phyloP scores from a whole-genome alignment of 2,888 invertebrate genomes.

The Eupsilia transversa region DNA sequence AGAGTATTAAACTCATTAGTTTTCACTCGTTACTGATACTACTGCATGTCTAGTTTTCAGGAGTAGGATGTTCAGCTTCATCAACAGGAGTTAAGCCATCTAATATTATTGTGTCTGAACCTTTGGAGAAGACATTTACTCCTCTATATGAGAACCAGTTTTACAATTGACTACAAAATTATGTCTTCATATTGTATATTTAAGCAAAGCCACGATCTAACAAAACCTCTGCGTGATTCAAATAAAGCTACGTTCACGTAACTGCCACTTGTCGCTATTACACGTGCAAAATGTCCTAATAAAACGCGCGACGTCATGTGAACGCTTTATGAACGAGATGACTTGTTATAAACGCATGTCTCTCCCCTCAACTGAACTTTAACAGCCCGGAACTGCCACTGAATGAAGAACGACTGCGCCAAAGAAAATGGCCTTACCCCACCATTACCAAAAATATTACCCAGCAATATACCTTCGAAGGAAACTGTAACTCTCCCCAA shows the following conservation, averaged over 20 bases:
- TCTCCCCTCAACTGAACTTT: conserved; percentile 29
- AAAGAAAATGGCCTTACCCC: conserved; percentile 27
- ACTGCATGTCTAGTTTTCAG: background rate
- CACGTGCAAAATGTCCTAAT: conserved; percentile 33
- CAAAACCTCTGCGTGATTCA: conserved; percentile 1
- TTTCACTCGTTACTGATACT: background rate
- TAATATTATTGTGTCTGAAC: background rate
- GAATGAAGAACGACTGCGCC: conserved; percentile 28
- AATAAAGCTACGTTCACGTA: conserved; percentile 21
- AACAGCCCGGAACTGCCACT: conserved; percentile 22
- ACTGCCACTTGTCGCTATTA: conserved; percentile 27
- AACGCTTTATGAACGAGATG: conserved; percentile 44
- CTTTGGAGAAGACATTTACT: background rate
- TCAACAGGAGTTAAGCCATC: background rate
- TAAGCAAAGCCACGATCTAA: background rate
- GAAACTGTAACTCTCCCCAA: conserved; percentile 57
- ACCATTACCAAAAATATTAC: conserved; percentile 57
- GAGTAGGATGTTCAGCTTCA: background rate
- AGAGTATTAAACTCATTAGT: background rate
- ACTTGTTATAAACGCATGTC: conserved; percentile 23
- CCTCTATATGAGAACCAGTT: background rate
- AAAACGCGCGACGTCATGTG: conserved; percentile 28
- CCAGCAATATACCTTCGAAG: conserved; percentile 38
- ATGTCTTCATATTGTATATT: background rate
- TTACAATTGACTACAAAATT: background rate